These are phyloP conservation scores for Aplochiton taeniatus DNA, from an alignment of 2,797 vertebrate genomes.

Conservation along the genomic window DNA sequence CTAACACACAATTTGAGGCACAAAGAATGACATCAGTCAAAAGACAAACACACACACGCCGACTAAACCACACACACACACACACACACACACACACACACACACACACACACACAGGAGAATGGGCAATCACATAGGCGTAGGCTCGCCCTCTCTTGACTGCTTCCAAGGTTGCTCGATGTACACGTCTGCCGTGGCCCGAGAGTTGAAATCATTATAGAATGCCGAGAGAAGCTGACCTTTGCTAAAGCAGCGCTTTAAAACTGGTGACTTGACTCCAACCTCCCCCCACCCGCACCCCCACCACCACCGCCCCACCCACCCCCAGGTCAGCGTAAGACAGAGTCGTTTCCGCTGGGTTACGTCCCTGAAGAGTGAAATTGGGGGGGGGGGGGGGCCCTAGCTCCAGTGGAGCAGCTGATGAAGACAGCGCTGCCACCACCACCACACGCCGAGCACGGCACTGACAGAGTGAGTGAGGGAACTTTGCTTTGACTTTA, in stretches of 20 bases:
- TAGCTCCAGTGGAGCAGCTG: too few species aligned
- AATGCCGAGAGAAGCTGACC: conserved; percentile 23
- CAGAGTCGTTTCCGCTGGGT: conserved; percentile 15
- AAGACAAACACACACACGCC: neutral
- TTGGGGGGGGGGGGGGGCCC: too few species aligned
- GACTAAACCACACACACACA: neutral
- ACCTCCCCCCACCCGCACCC: neutral
- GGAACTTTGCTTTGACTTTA: too few species aligned
- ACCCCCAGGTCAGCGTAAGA: conserved; percentile 50
- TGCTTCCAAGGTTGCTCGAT: conserved; percentile 42
- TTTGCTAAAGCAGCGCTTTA: conserved; percentile 38
- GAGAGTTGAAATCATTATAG: conserved; percentile 45
- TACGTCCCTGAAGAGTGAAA: too few species aligned
- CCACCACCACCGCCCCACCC: neutral
- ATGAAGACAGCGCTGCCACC: too few species aligned
- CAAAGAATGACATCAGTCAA: neutral
- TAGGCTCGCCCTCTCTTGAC: conserved; percentile 24
- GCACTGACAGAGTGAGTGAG: too few species aligned
- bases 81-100: neutral
- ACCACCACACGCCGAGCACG: too few species aligned
- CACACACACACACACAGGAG: conserved; percentile 18
- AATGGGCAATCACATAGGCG: conserved; percentile 25
- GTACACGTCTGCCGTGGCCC: conserved; percentile 38
- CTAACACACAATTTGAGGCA: neutral
- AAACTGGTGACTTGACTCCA: conserved; percentile 26